These are phyloP conservation scores for Lagodon rhomboides DNA, from an alignment of 2,797 vertebrate species.

Conservation along the genomic window DNA sequence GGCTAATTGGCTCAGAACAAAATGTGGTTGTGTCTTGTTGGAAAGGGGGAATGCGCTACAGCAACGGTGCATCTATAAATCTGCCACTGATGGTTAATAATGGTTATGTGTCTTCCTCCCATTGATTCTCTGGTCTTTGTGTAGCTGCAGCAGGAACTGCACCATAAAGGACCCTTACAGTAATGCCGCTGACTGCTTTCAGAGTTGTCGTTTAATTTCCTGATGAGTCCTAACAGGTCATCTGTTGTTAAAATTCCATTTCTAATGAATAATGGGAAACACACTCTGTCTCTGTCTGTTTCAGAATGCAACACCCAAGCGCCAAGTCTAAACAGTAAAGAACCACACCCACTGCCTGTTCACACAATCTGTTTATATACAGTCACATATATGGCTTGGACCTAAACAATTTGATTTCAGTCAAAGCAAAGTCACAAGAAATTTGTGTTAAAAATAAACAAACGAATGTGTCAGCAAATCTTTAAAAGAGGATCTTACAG, in stretches of 20 bases:
- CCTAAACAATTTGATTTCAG: background rate
- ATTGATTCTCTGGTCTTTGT: conserved; percentile 66
- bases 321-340: conserved; percentile 44
- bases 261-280: conserved; percentile 33
- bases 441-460: background rate
- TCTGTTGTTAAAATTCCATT: conserved; percentile 29
- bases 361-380: background rate
- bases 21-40: conserved; percentile 30
- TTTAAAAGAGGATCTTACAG: background rate
- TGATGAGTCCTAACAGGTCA: conserved; percentile 20
- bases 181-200: conserved; percentile 27
- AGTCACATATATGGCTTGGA: background rate
- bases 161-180: conserved; percentile 44
- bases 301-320: conserved; percentile 26
- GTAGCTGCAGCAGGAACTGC: conserved; percentile 40
- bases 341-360: conserved; percentile 35
- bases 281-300: conserved; percentile 15
- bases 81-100: conserved; percentile 57
- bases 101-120: conserved; percentile 53
- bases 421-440: conserved; percentile 1
- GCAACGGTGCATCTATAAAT: conserved; percentile 61
- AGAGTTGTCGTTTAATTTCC: conserved; percentile 51
- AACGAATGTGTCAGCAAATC: conserved; percentile 1
- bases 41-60: conserved; percentile 26
- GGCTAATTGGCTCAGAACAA: conserved; percentile 62